A percentile compares a stretch with the other conserved stretches of the same genome.
phyloP scores from a whole-genome alignment of 2,888 invertebrate genomes.

The Chloroclystis v-ata region DNA sequence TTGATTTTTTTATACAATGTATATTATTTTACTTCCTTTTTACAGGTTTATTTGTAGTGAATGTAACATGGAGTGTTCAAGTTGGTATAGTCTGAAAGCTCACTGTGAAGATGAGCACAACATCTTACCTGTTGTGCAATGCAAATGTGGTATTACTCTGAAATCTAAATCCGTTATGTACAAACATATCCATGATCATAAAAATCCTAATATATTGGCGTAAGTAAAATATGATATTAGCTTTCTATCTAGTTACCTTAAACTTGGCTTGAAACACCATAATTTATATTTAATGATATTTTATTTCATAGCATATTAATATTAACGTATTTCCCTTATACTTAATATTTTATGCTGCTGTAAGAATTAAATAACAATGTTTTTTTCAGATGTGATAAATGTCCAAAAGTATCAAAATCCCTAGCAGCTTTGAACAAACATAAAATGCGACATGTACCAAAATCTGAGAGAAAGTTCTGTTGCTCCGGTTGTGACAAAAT shows the following conservation, averaged over 20 bases:
- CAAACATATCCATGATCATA: constrained; percentile 74
- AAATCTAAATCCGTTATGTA: constrained; percentile 74
- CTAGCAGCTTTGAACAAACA: constrained; percentile 68
- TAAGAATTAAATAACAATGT: too few relatives aligned
- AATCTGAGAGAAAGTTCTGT: constrained; percentile 66
- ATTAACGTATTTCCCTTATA: too few relatives aligned
- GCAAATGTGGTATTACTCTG: constrained; percentile 67
- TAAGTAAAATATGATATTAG: constrained; percentile 51
- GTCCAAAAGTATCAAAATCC: constrained; percentile 71
- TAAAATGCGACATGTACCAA: constrained; percentile 74
- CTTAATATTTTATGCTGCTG: too few relatives aligned
- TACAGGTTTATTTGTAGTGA: constrained; percentile 64
- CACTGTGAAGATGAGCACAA: constrained; percentile 60
- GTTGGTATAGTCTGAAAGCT: constrained; percentile 68
- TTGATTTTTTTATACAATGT: too few relatives aligned
- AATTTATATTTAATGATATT: too few relatives aligned
- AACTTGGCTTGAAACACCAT: too few relatives aligned
- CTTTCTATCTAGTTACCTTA: too few relatives aligned
- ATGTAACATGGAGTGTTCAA: constrained; percentile 60
- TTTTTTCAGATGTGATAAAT: constrained; percentile 70
- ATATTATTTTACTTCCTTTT: too few relatives aligned
- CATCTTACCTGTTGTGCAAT: constrained; percentile 58
- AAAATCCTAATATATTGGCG: constrained; percentile 68
- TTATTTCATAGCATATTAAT: too few relatives aligned
- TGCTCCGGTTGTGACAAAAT: constrained; percentile 71